Percentiles rank a stretch among this genome's conserved stretches.
phyloP scores from a whole-genome alignment of 2,888 invertebrate genomes.

The Strigamia crassipes region DNA sequence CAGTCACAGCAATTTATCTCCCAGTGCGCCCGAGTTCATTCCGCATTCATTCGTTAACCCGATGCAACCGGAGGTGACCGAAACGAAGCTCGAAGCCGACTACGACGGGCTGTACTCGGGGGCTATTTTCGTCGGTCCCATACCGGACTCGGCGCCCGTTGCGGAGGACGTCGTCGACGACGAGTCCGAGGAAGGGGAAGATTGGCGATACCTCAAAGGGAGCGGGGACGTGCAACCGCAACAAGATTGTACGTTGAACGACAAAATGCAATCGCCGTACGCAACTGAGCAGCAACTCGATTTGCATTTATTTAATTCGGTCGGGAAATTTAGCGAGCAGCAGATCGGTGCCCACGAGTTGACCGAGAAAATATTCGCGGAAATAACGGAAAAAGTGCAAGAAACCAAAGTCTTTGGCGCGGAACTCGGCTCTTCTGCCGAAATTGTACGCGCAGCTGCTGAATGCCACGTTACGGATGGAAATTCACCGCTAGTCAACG shows the following conservation, averaged over 20 bases:
- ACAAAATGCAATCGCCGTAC: too few relatives aligned
- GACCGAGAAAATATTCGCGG: too few relatives aligned
- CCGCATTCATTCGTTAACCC: neutral
- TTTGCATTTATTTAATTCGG: too few relatives aligned
- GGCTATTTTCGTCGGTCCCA: neutral
- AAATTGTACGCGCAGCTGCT: too few relatives aligned
- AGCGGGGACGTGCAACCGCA: neutral
- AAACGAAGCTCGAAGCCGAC: too few relatives aligned
- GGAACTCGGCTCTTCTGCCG: too few relatives aligned
- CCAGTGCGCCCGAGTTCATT: neutral
- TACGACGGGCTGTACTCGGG: neutral
- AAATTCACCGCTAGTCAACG: too few relatives aligned
- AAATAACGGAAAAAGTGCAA: too few relatives aligned
- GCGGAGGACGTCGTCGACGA: conserved; percentile 49
- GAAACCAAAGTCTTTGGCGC: too few relatives aligned
- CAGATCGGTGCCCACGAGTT: too few relatives aligned
- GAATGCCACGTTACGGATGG: too few relatives aligned
- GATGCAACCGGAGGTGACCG: neutral
- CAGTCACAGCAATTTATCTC: neutral
- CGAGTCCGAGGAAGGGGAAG: conserved; percentile 51
- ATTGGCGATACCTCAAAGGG: conserved; percentile 47
- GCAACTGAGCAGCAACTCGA: neutral
- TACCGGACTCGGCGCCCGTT: conserved; percentile 46
- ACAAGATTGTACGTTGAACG: neutral
- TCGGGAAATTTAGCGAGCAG: too few relatives aligned